Evolutionary conservation across 1,140 invertebrate genomes (phyloP).

Genomic region (Cylas formicarius): DNA sequence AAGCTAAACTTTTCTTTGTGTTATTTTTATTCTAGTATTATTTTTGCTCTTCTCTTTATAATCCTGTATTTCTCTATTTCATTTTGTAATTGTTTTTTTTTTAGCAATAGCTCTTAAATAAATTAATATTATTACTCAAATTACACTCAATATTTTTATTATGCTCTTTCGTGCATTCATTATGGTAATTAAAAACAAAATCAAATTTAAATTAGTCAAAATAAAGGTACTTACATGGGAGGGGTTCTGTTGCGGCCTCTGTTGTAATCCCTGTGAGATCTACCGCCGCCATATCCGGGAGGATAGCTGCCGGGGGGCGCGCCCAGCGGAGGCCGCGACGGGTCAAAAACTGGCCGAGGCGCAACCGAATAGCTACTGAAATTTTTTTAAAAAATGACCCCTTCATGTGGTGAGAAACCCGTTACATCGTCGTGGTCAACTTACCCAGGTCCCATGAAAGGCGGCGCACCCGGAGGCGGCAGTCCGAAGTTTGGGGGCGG

Average conservation of each 20-base stretch:
- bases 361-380: conserved; percentile 28
- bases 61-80: no score
- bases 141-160: no score
- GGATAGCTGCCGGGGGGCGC: conserved; percentile 28
- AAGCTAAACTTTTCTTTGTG: no score
- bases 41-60: no score
- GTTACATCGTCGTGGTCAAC: conserved; percentile 2
- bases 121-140: no score
- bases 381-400: conserved; percentile 10
- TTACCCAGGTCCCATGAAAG: conserved; percentile 33
- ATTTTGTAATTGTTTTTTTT: no score
- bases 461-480: conserved; percentile 32
- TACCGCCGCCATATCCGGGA: conserved; percentile 37
- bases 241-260: conserved; percentile 38
- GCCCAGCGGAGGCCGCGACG: conserved; percentile 29
- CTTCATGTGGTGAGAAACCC: conserved; percentile 1
- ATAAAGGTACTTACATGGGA: conserved; percentile 29
- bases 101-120: no score
- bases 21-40: no score
- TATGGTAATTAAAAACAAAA: conserved; percentile 1
- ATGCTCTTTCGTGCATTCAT: no score
- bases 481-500: conserved; percentile 37
- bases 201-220: conserved; percentile 1
- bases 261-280: conserved; percentile 40
- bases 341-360: conserved; percentile 34